phyloP scores from a whole-genome alignment of 64 coral and sea anemone species.

The Montipora capricornis region DNA sequence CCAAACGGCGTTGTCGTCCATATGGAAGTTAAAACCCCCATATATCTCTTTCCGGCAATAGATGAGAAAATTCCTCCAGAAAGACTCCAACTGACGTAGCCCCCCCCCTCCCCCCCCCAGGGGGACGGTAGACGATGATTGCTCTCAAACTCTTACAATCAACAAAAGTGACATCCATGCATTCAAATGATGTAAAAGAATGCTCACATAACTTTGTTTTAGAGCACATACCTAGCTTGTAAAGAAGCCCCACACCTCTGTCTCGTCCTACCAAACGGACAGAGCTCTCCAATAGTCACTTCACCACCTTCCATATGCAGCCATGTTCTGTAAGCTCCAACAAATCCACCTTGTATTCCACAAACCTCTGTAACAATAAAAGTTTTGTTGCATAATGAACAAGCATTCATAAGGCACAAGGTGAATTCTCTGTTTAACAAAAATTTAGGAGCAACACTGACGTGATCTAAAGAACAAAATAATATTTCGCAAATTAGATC shows the following conservation, averaged over 20 bases:
- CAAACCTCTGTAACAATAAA: background rate
- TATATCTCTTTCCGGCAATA: constrained; percentile 24
- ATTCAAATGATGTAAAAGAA: constrained; percentile 47
- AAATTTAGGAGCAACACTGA: constrained; percentile 35
- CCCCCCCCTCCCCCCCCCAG: background rate
- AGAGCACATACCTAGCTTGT: constrained; percentile 43
- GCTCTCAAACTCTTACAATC: constrained; percentile 29
- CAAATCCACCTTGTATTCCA: too few species aligned
- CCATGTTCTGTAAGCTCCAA: background rate
- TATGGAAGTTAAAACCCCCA: constrained; percentile 33
- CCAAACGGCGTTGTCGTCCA: constrained; percentile 10
- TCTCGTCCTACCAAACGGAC: background rate
- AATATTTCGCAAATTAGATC: constrained; percentile 15
- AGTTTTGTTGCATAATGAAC: constrained; percentile 43
- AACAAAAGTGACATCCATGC: constrained; percentile 46
- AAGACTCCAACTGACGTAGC: background rate
- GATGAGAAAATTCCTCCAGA: constrained; percentile 21
- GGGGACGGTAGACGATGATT: constrained; percentile 28
- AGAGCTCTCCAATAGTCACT: constrained; percentile 50
- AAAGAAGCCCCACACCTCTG: constrained; percentile 40
- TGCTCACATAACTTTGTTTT: constrained; percentile 25
- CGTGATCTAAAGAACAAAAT: background rate
- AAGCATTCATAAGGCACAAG: constrained; percentile 19
- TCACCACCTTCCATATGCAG: constrained; percentile 16
- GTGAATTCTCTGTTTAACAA: constrained; percentile 35